Evolutionary conservation across 2,888 invertebrate genomes (phyloP).

Genomic region (Patella depressa): DNA sequence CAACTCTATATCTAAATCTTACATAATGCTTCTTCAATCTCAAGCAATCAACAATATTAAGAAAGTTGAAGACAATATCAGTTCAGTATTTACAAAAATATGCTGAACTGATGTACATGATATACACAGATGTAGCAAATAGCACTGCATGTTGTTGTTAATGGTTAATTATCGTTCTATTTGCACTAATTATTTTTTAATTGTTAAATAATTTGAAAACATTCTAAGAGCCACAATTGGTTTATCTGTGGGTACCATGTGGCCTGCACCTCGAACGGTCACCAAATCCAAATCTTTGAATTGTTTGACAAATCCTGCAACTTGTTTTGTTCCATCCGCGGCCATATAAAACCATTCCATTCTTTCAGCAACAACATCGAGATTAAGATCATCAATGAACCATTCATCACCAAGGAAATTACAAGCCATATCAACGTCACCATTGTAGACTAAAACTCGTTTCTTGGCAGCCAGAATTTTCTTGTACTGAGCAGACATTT

Average conservation of each 20-base stretch:
- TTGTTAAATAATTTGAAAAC: background rate
- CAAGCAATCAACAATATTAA: too few relatives aligned
- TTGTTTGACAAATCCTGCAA: conserved; percentile 61
- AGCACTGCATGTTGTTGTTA: too few relatives aligned
- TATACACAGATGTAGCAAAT: too few relatives aligned
- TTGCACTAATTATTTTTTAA: background rate
- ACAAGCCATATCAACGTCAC: conserved; percentile 74
- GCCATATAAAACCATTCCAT: conserved; percentile 52
- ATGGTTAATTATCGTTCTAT: too few relatives aligned
- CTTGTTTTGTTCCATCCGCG: conserved; percentile 46
- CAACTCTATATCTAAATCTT: too few relatives aligned
- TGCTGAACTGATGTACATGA: too few relatives aligned
- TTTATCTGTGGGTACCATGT: conserved; percentile 3
- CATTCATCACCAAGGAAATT: conserved; percentile 73
- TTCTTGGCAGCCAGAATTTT: conserved; percentile 58
- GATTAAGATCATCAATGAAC: conserved; percentile 70
- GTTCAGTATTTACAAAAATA: too few relatives aligned
- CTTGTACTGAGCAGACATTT: conserved; percentile 58
- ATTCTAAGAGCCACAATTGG: background rate
- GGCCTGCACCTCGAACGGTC: conserved; percentile 49
- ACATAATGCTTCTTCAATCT: too few relatives aligned
- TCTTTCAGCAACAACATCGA: conserved; percentile 35
- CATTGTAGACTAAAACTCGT: conserved; percentile 72
- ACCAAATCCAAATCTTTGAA: conserved; percentile 52
- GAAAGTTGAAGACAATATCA: too few relatives aligned